These are phyloP conservation scores for Pherbina coryleti DNA, from an alignment of 2,888 invertebrate genomes.

Conservation along the genomic window DNA sequence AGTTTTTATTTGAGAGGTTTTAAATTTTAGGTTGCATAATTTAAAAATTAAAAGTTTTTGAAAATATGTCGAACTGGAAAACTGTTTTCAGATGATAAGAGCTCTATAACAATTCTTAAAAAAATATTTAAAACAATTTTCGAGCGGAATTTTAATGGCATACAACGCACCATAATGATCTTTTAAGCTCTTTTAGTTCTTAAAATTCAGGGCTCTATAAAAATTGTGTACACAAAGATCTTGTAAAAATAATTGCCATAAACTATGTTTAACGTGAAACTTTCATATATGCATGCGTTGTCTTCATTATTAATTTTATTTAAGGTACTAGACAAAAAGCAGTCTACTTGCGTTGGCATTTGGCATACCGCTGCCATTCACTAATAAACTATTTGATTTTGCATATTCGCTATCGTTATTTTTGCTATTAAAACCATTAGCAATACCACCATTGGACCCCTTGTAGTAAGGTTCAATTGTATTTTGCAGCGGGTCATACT, in stretches of 20 bases:
- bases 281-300: background rate
- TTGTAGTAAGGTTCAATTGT: slow-evolving; percentile 59
- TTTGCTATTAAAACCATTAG: slow-evolving; percentile 45
- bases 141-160: too few relatives aligned
- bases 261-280: background rate
- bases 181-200: too few relatives aligned
- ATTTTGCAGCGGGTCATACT: slow-evolving; percentile 62
- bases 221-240: too few relatives aligned
- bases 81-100: too few relatives aligned
- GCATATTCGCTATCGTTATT: slow-evolving; percentile 45
- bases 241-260: background rate
- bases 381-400: slow-evolving; percentile 59
- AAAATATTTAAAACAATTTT: too few relatives aligned
- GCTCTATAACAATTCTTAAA: too few relatives aligned
- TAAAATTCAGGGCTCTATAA: too few relatives aligned
- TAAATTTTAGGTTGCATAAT: too few relatives aligned
- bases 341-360: slow-evolving; percentile 62
- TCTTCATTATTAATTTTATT: background rate
- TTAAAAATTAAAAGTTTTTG: too few relatives aligned
- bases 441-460: slow-evolving; percentile 52
- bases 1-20: too few relatives aligned
- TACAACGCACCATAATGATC: too few relatives aligned
- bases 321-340: slow-evolving; percentile 63
- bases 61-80: too few relatives aligned
- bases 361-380: slow-evolving; percentile 61